Evolutionary conservation across 2,888 invertebrate species (phyloP).

Genomic region (Boloria euphrosyne): DNA sequence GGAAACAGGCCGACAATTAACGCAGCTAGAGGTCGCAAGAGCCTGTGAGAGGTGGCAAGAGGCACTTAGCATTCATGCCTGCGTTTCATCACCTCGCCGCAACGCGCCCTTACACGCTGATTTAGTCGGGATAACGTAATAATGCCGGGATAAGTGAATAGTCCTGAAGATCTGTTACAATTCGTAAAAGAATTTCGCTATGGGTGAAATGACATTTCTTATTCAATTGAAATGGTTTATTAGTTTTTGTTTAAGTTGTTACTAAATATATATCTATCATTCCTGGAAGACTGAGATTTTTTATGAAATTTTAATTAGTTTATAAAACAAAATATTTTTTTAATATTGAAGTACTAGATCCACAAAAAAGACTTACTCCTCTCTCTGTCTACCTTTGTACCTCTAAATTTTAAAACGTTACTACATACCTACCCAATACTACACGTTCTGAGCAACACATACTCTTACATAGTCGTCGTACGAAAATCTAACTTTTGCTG

Average conservation of each 20-base stretch:
- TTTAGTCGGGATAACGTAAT: conserved; percentile 44
- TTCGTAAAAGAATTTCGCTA: conserved; percentile 5
- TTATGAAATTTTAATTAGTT: too few species aligned
- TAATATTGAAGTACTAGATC: too few species aligned
- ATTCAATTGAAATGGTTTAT: neutral
- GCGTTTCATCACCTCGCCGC: conserved; percentile 40
- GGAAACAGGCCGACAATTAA: conserved; percentile 57
- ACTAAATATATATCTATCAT: too few species aligned
- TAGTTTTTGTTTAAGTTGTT: neutral
- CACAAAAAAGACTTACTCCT: too few species aligned
- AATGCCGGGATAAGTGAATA: conserved; percentile 37
- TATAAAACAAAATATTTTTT: too few species aligned
- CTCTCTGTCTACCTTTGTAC: too few species aligned
- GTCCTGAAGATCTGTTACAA: conserved; percentile 26
- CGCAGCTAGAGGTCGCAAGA: conserved; percentile 60
- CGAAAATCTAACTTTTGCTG: too few species aligned
- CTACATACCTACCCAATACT: too few species aligned
- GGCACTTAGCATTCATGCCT: conserved; percentile 60
- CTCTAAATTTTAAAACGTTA: too few species aligned
- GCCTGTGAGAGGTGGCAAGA: conserved; percentile 62
- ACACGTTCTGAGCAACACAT: too few species aligned
- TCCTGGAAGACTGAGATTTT: too few species aligned
- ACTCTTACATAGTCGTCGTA: too few species aligned
- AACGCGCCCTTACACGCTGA: conserved; percentile 43
- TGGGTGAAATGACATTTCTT: neutral